phyloP scores from a whole-genome alignment of 2,113 vertebrate genomes.

The Chloroceryle aenea region DNA sequence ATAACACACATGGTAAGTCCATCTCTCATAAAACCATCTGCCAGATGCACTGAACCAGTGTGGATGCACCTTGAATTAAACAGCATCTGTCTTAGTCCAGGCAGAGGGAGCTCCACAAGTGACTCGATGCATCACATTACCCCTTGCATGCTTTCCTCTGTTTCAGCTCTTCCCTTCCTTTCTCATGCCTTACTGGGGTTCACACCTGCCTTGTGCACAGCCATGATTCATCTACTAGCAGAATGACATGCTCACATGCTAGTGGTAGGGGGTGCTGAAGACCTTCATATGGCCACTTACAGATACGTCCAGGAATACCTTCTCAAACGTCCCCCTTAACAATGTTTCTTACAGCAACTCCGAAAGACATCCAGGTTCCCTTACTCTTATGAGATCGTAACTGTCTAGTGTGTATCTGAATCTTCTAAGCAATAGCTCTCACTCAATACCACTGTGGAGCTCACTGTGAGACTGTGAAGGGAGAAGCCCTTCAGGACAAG shows the following conservation, averaged over 20 bases:
- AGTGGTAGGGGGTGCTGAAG: not conserved
- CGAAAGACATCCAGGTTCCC: not conserved
- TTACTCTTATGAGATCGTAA: not conserved
- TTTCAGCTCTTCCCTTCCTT: not conserved
- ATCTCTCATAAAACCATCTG: not conserved
- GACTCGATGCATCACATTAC: not conserved
- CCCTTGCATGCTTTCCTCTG: not conserved
- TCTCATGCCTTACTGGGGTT: not conserved
- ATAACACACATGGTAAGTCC: not conserved
- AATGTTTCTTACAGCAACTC: not conserved
- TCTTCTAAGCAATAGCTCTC: not conserved
- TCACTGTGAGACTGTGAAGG: not conserved
- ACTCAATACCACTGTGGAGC: not conserved
- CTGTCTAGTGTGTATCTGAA: not conserved
- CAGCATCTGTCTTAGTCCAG: not conserved
- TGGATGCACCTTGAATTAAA: not conserved
- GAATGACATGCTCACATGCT: fast-evolving
- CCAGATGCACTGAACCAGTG: not conserved
- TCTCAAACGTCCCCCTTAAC: not conserved
- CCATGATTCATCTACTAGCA: not conserved
- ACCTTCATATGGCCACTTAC: not conserved
- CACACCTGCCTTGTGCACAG: not conserved
- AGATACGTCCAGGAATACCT: not conserved
- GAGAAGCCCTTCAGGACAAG: not conserved
- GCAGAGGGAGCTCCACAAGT: not conserved